These are phyloP conservation scores for Grallaria varia DNA, from an alignment of 2,113 vertebrate species.

Conservation along the genomic window DNA sequence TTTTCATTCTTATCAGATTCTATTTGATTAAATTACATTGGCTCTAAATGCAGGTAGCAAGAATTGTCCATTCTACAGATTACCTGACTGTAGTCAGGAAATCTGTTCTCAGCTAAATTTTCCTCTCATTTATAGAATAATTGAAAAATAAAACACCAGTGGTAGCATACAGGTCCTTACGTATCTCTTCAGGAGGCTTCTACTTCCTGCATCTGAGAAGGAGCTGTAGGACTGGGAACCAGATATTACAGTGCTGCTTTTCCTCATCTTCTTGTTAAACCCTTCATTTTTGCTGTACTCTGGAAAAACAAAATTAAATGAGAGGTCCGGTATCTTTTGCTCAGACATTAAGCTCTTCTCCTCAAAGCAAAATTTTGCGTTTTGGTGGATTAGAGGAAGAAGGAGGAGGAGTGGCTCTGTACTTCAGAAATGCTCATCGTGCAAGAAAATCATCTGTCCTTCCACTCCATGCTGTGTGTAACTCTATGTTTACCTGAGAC, in stretches of 20 bases:
- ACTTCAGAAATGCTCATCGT: not conserved
- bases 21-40: not conserved
- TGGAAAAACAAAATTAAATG: not conserved
- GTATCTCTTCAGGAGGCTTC: not conserved
- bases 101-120: not conserved
- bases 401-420: not conserved
- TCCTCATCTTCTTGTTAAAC: not conserved
- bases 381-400: not conserved
- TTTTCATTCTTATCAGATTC: not conserved
- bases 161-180: not conserved
- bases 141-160: not conserved
- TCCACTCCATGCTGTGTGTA: not conserved
- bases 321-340: not conserved
- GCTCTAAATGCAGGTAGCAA: not conserved
- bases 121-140: not conserved
- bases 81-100: not conserved
- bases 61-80: not conserved
- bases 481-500: rapidly evolving
- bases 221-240: not conserved
- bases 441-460: rapidly evolving
- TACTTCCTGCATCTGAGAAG: not conserved
- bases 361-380: not conserved
- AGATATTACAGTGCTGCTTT: not conserved
- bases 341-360: not conserved
- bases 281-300: not conserved